Percentiles rank a stretch among this genome's conserved stretches.
Conservation (phyloP, 2,797 vertebrate species). For the Macrochelys suwanniensis region DNA sequence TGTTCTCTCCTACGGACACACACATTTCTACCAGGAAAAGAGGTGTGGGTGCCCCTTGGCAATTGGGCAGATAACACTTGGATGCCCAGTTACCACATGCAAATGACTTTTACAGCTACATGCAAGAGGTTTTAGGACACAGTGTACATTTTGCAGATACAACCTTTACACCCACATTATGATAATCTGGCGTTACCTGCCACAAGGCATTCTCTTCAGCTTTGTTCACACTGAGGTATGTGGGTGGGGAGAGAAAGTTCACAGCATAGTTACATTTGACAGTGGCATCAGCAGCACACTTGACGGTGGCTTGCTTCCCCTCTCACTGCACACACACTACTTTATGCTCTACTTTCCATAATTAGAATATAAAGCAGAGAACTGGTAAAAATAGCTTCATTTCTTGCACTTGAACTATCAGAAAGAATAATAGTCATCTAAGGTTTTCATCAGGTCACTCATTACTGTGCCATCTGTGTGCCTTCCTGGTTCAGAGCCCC, state of each 20-base stretch:
- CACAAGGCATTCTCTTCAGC: constrained; percentile 18
- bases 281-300: background rate
- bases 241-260: constrained; percentile 44
- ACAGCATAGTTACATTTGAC: constrained; percentile 10
- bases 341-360: background rate
- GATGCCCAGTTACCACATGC: background rate
- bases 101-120: constrained; percentile 17
- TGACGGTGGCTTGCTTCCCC: background rate
- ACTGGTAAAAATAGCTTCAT: background rate
- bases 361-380: background rate
- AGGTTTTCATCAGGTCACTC: background rate
- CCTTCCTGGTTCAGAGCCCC: background rate
- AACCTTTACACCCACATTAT: constrained; percentile 52
- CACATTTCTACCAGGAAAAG: constrained; percentile 22
- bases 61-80: background rate
- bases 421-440: background rate
- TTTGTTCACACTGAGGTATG: constrained; percentile 30
- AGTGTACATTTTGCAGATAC: constrained; percentile 39
- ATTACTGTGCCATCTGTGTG: background rate
- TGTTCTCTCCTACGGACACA: background rate
- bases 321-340: background rate
- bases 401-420: background rate
- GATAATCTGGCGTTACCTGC: constrained; percentile 59
- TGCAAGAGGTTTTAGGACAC: constrained; percentile 19
- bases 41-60: background rate